Evolutionary conservation across 2,113 vertebrate genomes (phyloP).

Genomic region (Cyprinodon variegatus): DNA sequence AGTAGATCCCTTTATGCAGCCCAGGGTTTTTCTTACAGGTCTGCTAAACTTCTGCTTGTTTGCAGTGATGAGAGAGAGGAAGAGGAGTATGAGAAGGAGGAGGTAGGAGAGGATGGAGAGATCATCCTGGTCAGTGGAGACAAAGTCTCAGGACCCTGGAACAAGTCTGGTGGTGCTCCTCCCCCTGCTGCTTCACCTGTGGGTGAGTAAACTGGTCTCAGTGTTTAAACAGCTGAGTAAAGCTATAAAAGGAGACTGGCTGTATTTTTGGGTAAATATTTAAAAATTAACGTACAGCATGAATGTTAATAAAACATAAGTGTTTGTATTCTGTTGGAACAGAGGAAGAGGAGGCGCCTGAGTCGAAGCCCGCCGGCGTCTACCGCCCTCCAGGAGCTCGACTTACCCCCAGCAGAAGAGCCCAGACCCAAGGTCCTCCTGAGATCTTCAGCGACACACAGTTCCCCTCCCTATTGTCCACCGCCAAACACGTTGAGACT

Average conservation of each 20-base stretch:
- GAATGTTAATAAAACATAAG: not conserved
- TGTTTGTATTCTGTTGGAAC: not conserved
- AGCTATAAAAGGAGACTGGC: not conserved
- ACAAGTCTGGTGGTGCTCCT: slow-evolving; percentile 85
- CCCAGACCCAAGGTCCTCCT: slow-evolving; percentile 87
- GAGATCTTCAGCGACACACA: slow-evolving; percentile 95
- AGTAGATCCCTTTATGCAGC: not conserved
- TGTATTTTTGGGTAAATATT: not conserved
- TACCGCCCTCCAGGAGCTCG: slow-evolving; percentile 95
- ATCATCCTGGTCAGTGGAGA: slow-evolving; percentile 84
- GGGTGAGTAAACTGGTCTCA: slow-evolving; percentile 79
- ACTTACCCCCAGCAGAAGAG: slow-evolving; percentile 79
- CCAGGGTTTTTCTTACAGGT: not conserved
- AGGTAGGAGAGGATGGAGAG: slow-evolving; percentile 90
- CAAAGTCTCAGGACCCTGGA: slow-evolving; percentile 93
- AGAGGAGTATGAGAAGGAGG: slow-evolving; percentile 93
- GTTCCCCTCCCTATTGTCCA: slow-evolving; percentile 93
- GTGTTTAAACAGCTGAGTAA: not conserved
- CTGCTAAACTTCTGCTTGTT: slow-evolving; percentile 26
- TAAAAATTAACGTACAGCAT: not conserved
- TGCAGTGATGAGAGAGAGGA: slow-evolving; percentile 91
- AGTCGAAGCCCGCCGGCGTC: slow-evolving; percentile 87
- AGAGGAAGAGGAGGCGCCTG: slow-evolving; percentile 84
- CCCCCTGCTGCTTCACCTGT: slow-evolving; percentile 77
- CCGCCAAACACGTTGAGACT: slow-evolving; percentile 95